These are phyloP conservation scores for Ciconia nigra DNA, from an alignment of 2,797 vertebrate species.

Conservation along the genomic window DNA sequence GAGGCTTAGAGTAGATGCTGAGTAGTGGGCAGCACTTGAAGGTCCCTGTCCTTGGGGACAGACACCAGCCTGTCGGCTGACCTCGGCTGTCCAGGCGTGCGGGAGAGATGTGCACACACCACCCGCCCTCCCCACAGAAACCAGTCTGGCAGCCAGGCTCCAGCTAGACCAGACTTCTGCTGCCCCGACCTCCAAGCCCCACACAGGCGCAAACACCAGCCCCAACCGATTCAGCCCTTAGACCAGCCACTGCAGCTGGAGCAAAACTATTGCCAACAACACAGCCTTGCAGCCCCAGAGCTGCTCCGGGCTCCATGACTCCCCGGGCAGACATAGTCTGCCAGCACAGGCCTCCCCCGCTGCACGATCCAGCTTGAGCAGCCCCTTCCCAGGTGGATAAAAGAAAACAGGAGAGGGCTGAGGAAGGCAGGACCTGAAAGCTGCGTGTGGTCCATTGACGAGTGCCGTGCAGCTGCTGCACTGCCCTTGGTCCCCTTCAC, in stretches of 20 bases:
- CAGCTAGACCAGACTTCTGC: too few species aligned
- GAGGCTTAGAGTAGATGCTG: rapidly evolving
- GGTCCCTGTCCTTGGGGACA: neutral
- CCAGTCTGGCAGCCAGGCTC: neutral
- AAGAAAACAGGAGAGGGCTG: neutral
- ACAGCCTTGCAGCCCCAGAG: neutral
- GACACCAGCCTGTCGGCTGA: neutral
- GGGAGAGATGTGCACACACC: neutral
- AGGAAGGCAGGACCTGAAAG: neutral
- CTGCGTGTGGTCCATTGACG: rapidly evolving
- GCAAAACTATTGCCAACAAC: neutral
- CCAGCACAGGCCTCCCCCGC: neutral
- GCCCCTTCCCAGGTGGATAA: neutral
- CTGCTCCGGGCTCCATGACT: neutral
- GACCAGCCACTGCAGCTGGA: neutral
- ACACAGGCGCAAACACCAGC: rapidly evolving
- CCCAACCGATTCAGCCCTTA: neutral
- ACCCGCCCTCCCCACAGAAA: too few species aligned
- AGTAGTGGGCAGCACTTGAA: neutral
- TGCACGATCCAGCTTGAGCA: neutral
- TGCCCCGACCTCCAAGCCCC: neutral
- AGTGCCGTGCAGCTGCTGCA: neutral
- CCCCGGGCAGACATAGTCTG: neutral
- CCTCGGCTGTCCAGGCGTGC: neutral
- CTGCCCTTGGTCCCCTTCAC: neutral